Evolutionary conservation across 2,797 vertebrate genomes (phyloP), one percentile per base, ranked within the genome.

Genomic region (Channa striata): DNA sequence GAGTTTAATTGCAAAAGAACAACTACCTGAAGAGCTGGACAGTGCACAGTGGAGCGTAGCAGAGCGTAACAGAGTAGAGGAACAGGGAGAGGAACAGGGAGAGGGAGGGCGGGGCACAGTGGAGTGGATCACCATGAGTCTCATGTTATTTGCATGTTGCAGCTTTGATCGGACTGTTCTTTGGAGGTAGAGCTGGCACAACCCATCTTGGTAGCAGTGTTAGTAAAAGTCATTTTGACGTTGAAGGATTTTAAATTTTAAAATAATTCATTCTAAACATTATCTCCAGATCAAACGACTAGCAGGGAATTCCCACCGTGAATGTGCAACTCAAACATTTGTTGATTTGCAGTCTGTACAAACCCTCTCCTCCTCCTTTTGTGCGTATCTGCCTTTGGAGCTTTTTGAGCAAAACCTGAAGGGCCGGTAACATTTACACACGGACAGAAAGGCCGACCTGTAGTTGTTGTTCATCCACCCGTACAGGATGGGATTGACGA

Each of bases 401-500:
- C 59, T 48, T 33, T 68, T 72, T 1, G 71, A 9, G 25, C 47
- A 61, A 1, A 9, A 11, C 0, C 62, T 52, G 40, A 81, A 80
- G 7, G 84, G 61, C 52, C 90, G 85, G 25, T 93, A 92, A 0
- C 96, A 97, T 75, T 93, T 93, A 72, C 94, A 97, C 58, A 96
- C 95, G 0, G 95, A 95, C 43, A 97, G 78, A 84, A 99, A 99
- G 9, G 96, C 96, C 9, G 87, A 92, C 77, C 96, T 93, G 87
- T 97, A 99, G 93, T 97, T 99, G 84, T 87, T 96, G 86, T 99
- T 99, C 97, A 99, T 97, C 97, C 97, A 99, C 49, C 97, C 97
- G 0, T 99, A 99, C 42, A 99, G 95, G 46, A 99, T 94, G 16
- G 97, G 97, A 76, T 99, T 99, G 83, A 95, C 95, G 49, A 97